Evolutionary conservation across 2,797 vertebrate species (phyloP).

Genomic region (Apogon hyalosoma): DNA sequence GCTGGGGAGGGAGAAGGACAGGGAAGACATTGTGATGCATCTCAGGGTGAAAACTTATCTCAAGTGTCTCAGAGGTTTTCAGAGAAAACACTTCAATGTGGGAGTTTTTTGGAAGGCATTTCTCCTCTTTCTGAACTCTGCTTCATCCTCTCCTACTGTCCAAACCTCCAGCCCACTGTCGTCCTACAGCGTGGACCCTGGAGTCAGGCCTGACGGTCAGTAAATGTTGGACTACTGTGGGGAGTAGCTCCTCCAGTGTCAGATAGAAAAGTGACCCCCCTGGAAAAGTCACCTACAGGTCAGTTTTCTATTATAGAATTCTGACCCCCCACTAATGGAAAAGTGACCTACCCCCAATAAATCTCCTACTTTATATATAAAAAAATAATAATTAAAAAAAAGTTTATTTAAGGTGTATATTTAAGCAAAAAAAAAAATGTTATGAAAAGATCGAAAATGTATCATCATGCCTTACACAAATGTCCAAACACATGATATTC

Average conservation of each 20-base stretch:
- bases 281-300: no score
- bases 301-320: no score
- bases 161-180: constrained; percentile 25
- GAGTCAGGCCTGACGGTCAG: constrained; percentile 11
- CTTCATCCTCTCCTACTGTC: constrained; percentile 46
- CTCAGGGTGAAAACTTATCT: constrained; percentile 86
- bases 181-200: constrained; percentile 18
- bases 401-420: no score
- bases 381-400: no score
- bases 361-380: no score
- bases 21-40: constrained; percentile 89
- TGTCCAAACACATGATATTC: no score
- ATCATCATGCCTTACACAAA: no score
- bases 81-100: constrained; percentile 92
- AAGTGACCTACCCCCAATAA: no score
- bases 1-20: constrained; percentile 58
- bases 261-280: no score
- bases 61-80: constrained; percentile 91
- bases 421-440: no score
- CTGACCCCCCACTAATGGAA: no score
- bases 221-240: constrained; percentile 56
- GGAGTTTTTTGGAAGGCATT: constrained; percentile 72
- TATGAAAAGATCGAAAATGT: no score
- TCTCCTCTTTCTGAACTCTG: constrained; percentile 66
- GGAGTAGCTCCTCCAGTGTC: constrained; percentile 20